Evolutionary conservation across 2,113 vertebrate species (phyloP).

Genomic region (Syngnathus typhle): DNA sequence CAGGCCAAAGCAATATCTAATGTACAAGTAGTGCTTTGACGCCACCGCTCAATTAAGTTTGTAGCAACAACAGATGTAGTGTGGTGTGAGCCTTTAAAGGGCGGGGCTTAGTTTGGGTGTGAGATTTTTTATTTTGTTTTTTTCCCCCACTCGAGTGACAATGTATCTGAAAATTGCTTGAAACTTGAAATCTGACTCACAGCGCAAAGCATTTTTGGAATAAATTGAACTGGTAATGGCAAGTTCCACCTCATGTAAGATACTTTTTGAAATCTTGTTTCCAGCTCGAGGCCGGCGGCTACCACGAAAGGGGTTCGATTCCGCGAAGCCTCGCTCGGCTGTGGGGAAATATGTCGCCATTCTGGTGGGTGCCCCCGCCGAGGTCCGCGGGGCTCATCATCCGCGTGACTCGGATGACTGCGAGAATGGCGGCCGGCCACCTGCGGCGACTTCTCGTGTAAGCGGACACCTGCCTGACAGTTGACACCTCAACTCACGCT

Average conservation of each 20-base stretch:
- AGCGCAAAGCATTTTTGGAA: no score
- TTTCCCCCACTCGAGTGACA: no score
- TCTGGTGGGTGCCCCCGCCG: conserved; percentile 45
- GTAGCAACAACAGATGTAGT: neutral
- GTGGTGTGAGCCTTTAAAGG: neutral
- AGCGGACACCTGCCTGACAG: conserved; percentile 28
- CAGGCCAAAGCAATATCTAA: no score
- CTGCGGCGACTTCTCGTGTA: conserved; percentile 22
- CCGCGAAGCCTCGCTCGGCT: neutral
- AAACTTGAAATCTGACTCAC: no score
- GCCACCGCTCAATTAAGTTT: no score
- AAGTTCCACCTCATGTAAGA: no score
- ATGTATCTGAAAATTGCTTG: no score
- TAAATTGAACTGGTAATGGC: no score
- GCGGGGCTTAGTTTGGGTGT: neutral
- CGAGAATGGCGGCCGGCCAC: conserved; percentile 18
- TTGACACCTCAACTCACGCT: neutral
- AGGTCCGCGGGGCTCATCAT: conserved; percentile 39
- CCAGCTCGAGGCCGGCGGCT: neutral
- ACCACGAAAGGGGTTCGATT: neutral
- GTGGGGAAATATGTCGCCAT: conserved; percentile 69
- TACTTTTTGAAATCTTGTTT: no score
- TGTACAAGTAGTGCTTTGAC: no score
- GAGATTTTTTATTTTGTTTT: no score
- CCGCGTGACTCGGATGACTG: conserved; percentile 29